Evolutionary conservation across 2,797 vertebrate species (phyloP), one percentile per base, ranked within the genome.

Genomic region (Ceyx erithaca): DNA sequence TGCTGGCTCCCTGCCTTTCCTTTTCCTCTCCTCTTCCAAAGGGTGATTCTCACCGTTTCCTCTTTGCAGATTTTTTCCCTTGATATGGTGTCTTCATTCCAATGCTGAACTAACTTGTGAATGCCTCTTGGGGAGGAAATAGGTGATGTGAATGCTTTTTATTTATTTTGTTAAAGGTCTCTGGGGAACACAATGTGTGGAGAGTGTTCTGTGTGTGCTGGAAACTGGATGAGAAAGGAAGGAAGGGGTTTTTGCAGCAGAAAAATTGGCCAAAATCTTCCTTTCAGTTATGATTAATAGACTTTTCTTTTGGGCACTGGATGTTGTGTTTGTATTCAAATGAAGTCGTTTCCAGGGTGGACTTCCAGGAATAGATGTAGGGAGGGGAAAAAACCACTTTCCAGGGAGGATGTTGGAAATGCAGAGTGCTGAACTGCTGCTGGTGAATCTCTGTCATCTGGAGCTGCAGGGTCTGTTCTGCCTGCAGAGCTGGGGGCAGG

Each of bases 271-370:
- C n/a, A 31, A 81, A 84, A 73, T 64, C 25, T 37, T 96, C n/a
- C 49, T 88, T 83, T 93, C 33, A 26, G 26, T 67, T 84, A 54
- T 23, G 61, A 93, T 94, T 86, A 91, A 90, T 90, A 70, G 78
- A n/a, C 70, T 94, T 94, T 51, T 95, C 81, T 89, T 71, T 71
- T 30, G 54, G 68, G n/a, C 85, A 85, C 68, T 89, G 85, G 86
- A 64, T 93, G 54, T 72, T 64, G 48, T 51, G 62, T 94, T 95
- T 95, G 91, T 95, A 88, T 90, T 93, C 54, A 90, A 85, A 95
- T 92, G 2, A 68, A 85, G 64, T 12, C 25, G 51, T 62, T 95
- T 90, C 67, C 67, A 35, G 59, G 59, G 49, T 45, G 59, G 21
- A 78, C 63, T 92, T 96, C 87, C 89, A 93, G 93, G 85, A 94